phyloP scores from a whole-genome alignment of 1,140 invertebrate genomes.

The Apis florea region DNA sequence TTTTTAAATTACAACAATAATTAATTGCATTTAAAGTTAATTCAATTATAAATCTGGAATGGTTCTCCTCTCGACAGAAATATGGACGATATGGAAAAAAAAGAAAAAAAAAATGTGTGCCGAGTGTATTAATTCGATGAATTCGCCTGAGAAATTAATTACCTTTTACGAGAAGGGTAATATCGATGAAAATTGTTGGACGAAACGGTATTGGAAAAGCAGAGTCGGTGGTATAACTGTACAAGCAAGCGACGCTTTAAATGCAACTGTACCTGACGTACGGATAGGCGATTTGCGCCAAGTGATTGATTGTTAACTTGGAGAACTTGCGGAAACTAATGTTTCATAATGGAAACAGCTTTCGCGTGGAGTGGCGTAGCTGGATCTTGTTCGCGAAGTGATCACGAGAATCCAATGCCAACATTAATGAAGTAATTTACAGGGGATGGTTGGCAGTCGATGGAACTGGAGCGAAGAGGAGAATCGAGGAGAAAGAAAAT shows the following conservation, averaged over 20 bases:
- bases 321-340: constrained; percentile 3
- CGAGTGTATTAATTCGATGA: neutral
- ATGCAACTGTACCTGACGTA: neutral
- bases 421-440: neutral
- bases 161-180: too few species aligned
- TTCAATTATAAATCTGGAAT: neutral
- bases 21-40: too few species aligned
- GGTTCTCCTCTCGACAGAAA: too few species aligned
- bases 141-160: neutral
- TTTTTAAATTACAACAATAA: too few species aligned
- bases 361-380: neutral
- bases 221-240: too few species aligned
- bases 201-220: neutral
- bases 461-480: neutral
- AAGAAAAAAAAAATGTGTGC: too few species aligned
- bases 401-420: neutral
- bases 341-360: neutral
- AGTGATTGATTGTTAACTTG: constrained; percentile 9
- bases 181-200: neutral
- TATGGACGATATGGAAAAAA: too few species aligned
- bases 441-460: neutral
- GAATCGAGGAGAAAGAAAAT: neutral
- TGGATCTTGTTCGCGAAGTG: neutral
- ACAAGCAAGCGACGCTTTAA: neutral
- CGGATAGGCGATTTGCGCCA: neutral